Evolutionary conservation across 1,140 invertebrate genomes (phyloP), one percentile per base, ranked within the genome.

Genomic region (Trichogramma pretiosum): DNA sequence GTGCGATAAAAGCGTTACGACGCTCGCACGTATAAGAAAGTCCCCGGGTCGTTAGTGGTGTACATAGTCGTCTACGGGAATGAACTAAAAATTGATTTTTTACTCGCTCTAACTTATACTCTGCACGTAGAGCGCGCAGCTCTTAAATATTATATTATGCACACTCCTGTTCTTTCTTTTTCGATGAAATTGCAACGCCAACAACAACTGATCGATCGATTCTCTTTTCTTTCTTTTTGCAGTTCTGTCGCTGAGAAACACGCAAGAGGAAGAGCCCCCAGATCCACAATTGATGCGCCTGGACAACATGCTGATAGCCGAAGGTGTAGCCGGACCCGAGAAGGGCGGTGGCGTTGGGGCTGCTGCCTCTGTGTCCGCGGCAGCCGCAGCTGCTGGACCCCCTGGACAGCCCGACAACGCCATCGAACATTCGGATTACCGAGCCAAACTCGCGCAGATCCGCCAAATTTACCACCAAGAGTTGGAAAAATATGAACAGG

Each of bases 271-370:
- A 65, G 95, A 98, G 63, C 93, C 94, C 1, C 93, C 95, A 64
- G 95, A 99, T 77, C 95, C 96, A 0, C 95, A 99, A 67, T 73
- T 99, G 49, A 98, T 99, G 91, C 78, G 97, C 56, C 73, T 99
- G 63, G 96, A 99, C 74, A 99, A 99, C 73, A 99, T 99, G 97
- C 76, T 99, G 63, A 95, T 98, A 56, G 97, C 97, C 0, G 97
- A 99, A 73, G 96, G 96, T 28, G 95, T 99, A 11, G 93, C 94
- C 4, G 95, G 95, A 1, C 94, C 94, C 1, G 95, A 98, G 64
- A 98, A 97, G 67, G 93, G 91, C 14, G 91, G 93, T 13, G 91
- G 91, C 0, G 88, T 89, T 1, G 86, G 87, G 5, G 89, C 90
- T 1, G 91, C 93, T 4, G 89, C 91, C 0, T 91, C 87, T 23